Evolutionary conservation across 1,140 invertebrate genomes (phyloP).

Genomic region (Cydia pomonella): DNA sequence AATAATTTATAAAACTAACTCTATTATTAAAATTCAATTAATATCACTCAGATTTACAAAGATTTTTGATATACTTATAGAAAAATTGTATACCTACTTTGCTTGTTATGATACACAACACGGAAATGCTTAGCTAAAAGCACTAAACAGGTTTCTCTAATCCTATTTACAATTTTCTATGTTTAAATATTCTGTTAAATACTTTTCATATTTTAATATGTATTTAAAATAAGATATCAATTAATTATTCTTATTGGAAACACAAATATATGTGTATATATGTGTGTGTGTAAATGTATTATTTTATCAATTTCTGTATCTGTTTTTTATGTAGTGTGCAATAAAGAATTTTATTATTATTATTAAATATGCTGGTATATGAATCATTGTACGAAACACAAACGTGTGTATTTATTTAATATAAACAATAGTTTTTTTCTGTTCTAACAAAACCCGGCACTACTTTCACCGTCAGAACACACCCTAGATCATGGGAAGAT

Average conservation of each 20-base stretch:
- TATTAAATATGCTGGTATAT: background rate
- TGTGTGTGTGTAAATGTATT: too few species aligned
- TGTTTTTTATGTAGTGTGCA: too few species aligned
- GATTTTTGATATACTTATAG: too few species aligned
- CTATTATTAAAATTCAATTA: background rate
- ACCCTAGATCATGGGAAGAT: conserved; percentile 28
- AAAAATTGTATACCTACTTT: background rate
- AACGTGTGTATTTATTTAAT: background rate
- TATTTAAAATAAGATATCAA: background rate
- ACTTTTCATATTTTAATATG: background rate
- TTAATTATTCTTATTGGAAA: conserved; percentile 4
- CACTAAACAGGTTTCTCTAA: conserved; percentile 10
- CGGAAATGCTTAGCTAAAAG: background rate
- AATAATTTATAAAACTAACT: conserved; percentile 38
- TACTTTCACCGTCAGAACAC: conserved; percentile 28
- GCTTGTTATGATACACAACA: background rate
- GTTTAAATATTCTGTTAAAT: conserved; percentile 55
- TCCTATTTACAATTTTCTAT: conserved; percentile 41
- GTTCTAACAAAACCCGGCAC: background rate
- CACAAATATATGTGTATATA: too few species aligned
- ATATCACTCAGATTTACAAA: background rate
- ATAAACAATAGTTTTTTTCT: background rate
- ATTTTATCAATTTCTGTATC: too few species aligned
- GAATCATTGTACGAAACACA: background rate
- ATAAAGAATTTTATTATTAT: too few species aligned